phyloP scores from a whole-genome alignment of 2,888 invertebrate species.

The Salticus scenicus region DNA sequence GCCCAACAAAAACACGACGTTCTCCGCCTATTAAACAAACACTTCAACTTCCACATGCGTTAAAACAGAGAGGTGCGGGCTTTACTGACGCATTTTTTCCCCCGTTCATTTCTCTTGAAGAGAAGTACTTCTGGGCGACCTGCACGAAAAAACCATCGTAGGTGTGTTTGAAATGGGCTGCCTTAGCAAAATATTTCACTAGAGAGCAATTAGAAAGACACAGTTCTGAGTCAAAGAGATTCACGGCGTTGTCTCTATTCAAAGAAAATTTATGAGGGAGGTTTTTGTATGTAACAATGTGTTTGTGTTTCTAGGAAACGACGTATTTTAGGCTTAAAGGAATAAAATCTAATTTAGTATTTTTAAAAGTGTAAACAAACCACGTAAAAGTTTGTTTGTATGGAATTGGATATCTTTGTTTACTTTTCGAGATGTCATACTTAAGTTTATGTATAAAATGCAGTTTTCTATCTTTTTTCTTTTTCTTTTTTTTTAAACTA shows the following conservation, averaged over 20 bases:
- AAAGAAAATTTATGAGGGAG: not conserved
- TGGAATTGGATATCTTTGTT: not conserved
- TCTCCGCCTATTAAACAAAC: slow-evolving; percentile 62
- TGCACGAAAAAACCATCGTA: not conserved
- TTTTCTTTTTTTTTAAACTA: too few species aligned
- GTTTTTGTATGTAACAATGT: not conserved
- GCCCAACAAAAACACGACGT: slow-evolving; percentile 38
- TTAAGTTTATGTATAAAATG: too few species aligned
- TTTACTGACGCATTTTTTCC: not conserved
- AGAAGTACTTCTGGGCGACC: too few species aligned
- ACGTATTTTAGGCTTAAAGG: slow-evolving; percentile 5
- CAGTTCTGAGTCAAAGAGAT: not conserved
- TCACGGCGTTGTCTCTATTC: not conserved
- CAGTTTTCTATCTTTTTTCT: too few species aligned
- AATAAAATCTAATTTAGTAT: slow-evolving; percentile 2
- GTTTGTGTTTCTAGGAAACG: not conserved
- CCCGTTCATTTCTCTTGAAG: too few species aligned
- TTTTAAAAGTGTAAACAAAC: not conserved
- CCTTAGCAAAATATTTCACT: not conserved
- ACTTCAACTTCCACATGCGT: slow-evolving; percentile 11
- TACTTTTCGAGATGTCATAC: not conserved
- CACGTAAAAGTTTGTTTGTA: not conserved
- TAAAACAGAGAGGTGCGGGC: slow-evolving; percentile 10
- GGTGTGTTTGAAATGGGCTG: not conserved
- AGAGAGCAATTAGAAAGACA: slow-evolving; percentile 12